Base-by-base conservation (phyloP, 1,140 invertebrate genomes). In the Pinna nobilis region DNA sequence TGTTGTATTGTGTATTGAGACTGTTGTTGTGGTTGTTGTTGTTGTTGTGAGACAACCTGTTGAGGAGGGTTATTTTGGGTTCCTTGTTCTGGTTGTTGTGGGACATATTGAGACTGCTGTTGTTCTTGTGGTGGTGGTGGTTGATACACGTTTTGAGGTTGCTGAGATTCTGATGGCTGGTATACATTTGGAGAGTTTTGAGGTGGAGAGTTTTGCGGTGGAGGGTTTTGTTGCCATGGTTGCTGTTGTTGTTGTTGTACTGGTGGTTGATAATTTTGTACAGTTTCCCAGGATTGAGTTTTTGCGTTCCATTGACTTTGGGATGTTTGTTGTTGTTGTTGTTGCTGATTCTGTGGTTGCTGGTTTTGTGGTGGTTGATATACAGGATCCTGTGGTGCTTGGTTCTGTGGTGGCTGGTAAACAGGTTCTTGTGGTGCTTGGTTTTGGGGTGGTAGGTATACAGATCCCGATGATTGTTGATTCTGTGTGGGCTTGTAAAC, bases 301-400 rank as follows among this genome's bases (percentile, higher is more conserved):
- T 9, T 44, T 44, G 39, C 18, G 18, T 61, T 32, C 30, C 18
- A 39, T 18, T 61, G 18, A 15, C 33, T 25, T 11, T 61, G 28
- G 32, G 28, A 15, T 35, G 23, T 18, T 23, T 25, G 59, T 61
- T 61, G 59, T 61, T 61, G 59, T 35, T 61, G 59, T 61, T 61
- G 23, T 61, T 3, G 23, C 15, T 61, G 7, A 13, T 61, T n/a
- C 30, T 35, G 15, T 13, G 9, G 11, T 61, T 61, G 23, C 18
- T 35, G 13, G 18, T 61, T 32, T 61, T 61, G 33, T 61, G 1
- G 23, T 25, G 1, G 59, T 35, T 61, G 23, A 33, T 61, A 23
- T 15, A 15, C 11, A 18, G 9, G 11, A 15, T 2, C 15, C 35
- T 35, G 59, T 18, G 1, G 23, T 15, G 1, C 9, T 3, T 30